Percentiles rank a stretch among this genome's conserved stretches.
These are phyloP conservation scores for Lasioglossum calceatum DNA, from an alignment of 2,888 invertebrate species.

Conservation along the genomic window DNA sequence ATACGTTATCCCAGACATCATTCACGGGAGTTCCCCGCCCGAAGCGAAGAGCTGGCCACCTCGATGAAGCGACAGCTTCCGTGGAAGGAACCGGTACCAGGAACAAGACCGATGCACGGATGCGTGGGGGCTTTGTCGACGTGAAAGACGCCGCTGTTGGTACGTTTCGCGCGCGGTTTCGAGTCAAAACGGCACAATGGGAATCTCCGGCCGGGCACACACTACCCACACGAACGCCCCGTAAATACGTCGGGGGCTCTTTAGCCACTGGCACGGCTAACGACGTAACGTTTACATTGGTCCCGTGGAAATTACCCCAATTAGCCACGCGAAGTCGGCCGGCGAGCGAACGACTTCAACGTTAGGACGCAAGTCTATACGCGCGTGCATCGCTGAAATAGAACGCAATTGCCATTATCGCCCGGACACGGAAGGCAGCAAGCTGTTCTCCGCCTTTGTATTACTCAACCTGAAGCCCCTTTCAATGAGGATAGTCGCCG, in stretches of 20 bases:
- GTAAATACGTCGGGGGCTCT: constrained; percentile 73
- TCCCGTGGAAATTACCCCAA: constrained; percentile 80
- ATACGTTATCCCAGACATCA: constrained; percentile 56
- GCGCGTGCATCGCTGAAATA: constrained; percentile 25
- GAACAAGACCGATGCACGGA: constrained; percentile 43
- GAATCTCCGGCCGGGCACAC: constrained; percentile 56
- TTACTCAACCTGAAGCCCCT: constrained; percentile 6
- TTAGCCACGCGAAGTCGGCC: constrained; percentile 71
- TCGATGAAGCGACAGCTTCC: constrained; percentile 32
- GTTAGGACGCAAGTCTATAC: constrained; percentile 5
- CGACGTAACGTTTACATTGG: constrained; percentile 78
- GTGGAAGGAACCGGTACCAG: constrained; percentile 46
- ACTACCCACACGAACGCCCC: constrained; percentile 46
- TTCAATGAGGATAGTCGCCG: not conserved
- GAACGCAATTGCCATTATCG: constrained; percentile 54
- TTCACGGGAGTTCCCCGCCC: constrained; percentile 26
- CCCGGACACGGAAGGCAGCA: constrained; percentile 18
- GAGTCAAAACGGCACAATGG: constrained; percentile 57
- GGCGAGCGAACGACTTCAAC: constrained; percentile 36
- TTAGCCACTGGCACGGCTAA: constrained; percentile 64
- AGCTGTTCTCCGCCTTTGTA: constrained; percentile 28
- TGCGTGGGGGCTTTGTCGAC: constrained; percentile 60
- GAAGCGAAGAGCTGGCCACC: constrained; percentile 34
- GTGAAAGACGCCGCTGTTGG: constrained; percentile 55
- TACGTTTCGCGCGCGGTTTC: constrained; percentile 51